These are phyloP conservation scores for Paracentrotus lividus DNA, from an alignment of 53 echinoderm and acorn worm species.

Conservation along the genomic window DNA sequence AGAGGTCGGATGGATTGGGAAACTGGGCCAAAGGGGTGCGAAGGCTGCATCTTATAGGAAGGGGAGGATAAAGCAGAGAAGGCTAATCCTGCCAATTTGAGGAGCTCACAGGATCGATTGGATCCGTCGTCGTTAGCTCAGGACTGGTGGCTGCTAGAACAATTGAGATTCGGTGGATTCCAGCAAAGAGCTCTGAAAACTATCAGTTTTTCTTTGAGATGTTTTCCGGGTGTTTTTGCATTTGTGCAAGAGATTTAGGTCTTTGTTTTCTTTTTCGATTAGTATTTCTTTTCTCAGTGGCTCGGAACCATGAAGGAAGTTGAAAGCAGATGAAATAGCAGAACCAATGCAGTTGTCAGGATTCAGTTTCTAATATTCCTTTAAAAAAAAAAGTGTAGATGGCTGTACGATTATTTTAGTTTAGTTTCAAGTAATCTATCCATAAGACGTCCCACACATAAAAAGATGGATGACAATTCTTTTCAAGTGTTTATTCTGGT, in stretches of 20 bases:
- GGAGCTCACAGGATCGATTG: conserved; percentile 42
- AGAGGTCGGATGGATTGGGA: conserved; percentile 27
- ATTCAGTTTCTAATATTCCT: background rate
- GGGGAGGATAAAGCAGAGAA: background rate
- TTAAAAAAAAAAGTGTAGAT: background rate
- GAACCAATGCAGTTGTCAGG: background rate
- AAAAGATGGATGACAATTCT: background rate
- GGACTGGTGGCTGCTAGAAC: conserved; percentile 53
- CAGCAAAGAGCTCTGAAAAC: background rate
- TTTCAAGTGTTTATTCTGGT: background rate
- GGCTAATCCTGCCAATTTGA: conserved; percentile 34
- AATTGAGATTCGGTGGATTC: conserved; percentile 1
- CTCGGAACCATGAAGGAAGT: conserved; percentile 26
- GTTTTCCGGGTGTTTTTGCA: conserved; percentile 12
- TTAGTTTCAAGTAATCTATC: background rate
- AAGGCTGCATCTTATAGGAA: background rate
- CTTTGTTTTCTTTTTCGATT: conserved; percentile 30
- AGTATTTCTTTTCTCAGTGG: too few relatives aligned
- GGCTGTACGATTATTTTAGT: background rate
- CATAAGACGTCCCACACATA: background rate
- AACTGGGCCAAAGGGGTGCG: conserved; percentile 50
- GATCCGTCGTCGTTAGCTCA: conserved; percentile 34
- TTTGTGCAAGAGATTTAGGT: conserved; percentile 45
- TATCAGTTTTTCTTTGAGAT: conserved; percentile 36
- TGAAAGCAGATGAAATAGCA: background rate